These are phyloP conservation scores for Eupithecia pulchellata DNA, from an alignment of 2,888 invertebrate genomes.

Conservation along the genomic window DNA sequence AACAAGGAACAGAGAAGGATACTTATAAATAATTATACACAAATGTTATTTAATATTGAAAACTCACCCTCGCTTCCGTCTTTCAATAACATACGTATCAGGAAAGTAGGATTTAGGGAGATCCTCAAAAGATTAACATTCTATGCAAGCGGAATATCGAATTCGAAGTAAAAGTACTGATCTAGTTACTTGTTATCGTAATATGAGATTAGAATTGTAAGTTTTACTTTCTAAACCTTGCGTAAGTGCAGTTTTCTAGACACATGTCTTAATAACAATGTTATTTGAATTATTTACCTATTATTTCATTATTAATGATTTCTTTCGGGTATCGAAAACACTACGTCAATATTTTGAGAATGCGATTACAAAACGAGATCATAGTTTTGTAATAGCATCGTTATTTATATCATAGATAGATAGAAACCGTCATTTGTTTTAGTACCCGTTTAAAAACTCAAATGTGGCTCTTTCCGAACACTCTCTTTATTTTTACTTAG, in stretches of 20 bases:
- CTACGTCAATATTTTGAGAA: neutral
- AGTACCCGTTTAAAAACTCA: neutral
- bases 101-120: neutral
- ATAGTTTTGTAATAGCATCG: neutral
- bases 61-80: neutral
- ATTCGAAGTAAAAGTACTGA: slow-evolving; percentile 57
- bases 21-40: no score
- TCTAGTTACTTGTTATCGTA: slow-evolving; percentile 50
- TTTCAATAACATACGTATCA: neutral
- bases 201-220: slow-evolving; percentile 55
- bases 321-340: neutral
- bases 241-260: slow-evolving; percentile 23
- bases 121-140: slow-evolving; percentile 8
- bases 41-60: no score
- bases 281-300: neutral
- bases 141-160: slow-evolving; percentile 44
- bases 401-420: neutral
- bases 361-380: no score
- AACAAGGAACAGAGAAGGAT: no score
- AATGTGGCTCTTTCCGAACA: neutral
- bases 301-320: neutral
- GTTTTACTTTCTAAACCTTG: slow-evolving; percentile 54
- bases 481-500: neutral
- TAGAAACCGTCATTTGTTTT: neutral
- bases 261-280: neutral